These are phyloP conservation scores for Eulimnadia texana DNA, from an alignment of 1,140 invertebrate genomes.

Conservation along the genomic window DNA sequence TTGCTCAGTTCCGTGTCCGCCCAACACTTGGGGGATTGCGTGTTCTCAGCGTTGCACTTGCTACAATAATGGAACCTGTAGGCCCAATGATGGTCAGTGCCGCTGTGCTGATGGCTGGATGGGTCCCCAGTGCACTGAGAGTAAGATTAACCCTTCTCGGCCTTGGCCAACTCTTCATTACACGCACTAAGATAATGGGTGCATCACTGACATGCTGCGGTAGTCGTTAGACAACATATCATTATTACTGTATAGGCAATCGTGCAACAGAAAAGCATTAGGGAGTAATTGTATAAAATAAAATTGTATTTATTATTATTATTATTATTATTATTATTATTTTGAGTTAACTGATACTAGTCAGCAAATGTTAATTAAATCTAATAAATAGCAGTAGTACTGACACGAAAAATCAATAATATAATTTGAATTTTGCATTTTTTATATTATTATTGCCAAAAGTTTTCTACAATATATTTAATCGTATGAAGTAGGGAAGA, in stretches of 20 bases:
- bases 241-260: too few relatives aligned
- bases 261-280: too few relatives aligned
- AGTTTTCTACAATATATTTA: neutral
- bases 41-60: conserved; percentile 78
- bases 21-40: conserved; percentile 68
- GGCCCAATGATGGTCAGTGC: conserved; percentile 65
- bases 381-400: too few relatives aligned
- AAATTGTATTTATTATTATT: too few relatives aligned
- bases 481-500: neutral
- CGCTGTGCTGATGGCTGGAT: conserved; percentile 62
- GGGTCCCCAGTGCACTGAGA: conserved; percentile 58
- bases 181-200: too few relatives aligned
- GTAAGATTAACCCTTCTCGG: conserved; percentile 32
- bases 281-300: too few relatives aligned
- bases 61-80: conserved; percentile 55
- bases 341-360: too few relatives aligned
- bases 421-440: neutral
- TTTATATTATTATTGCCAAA: too few relatives aligned
- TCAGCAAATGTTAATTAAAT: too few relatives aligned
- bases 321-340: too few relatives aligned
- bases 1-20: conserved; percentile 63
- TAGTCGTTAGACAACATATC: too few relatives aligned
- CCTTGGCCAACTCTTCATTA: neutral
- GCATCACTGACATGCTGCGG: too few relatives aligned
- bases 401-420: neutral